phyloP scores from a whole-genome alignment of 2,113 vertebrate species.

The Mola mola region DNA sequence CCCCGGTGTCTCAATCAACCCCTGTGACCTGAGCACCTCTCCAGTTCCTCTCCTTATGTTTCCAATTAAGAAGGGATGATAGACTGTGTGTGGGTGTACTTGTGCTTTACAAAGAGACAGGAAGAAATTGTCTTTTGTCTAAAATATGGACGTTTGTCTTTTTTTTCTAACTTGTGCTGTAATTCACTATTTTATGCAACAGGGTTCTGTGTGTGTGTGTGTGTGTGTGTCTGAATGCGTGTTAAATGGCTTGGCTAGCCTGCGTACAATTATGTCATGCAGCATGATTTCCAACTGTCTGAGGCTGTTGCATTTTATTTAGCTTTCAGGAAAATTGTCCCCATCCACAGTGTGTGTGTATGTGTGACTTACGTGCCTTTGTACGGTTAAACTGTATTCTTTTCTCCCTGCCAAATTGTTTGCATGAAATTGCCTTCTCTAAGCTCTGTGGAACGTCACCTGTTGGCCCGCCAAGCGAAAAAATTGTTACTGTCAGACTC shows the following conservation, averaged over 20 bases:
- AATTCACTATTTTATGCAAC: slow-evolving; percentile 47
- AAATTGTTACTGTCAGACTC: slow-evolving; percentile 25
- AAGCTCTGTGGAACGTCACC: slow-evolving; percentile 16
- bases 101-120: slow-evolving; percentile 5
- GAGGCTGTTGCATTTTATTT: slow-evolving; percentile 52
- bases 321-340: slow-evolving; percentile 34
- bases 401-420: no score
- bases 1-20: slow-evolving; percentile 45
- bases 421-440: not conserved
- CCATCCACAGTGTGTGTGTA: slow-evolving; percentile 14
- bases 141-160: slow-evolving; percentile 44
- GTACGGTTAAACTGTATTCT: not conserved
- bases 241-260: slow-evolving; percentile 39
- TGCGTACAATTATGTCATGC: slow-evolving; percentile 65
- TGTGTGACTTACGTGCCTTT: slow-evolving; percentile 5
- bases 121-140: slow-evolving; percentile 11
- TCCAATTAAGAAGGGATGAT: slow-evolving; percentile 31
- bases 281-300: slow-evolving; percentile 65
- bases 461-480: not conserved
- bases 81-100: not conserved
- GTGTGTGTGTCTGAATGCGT: slow-evolving; percentile 27
- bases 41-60: slow-evolving; percentile 49
- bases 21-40: slow-evolving; percentile 26
- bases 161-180: slow-evolving; percentile 19
- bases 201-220: slow-evolving; percentile 29